Conservation (phyloP, 2,113 vertebrate species). For the Thinocorus orbignyianus region DNA sequence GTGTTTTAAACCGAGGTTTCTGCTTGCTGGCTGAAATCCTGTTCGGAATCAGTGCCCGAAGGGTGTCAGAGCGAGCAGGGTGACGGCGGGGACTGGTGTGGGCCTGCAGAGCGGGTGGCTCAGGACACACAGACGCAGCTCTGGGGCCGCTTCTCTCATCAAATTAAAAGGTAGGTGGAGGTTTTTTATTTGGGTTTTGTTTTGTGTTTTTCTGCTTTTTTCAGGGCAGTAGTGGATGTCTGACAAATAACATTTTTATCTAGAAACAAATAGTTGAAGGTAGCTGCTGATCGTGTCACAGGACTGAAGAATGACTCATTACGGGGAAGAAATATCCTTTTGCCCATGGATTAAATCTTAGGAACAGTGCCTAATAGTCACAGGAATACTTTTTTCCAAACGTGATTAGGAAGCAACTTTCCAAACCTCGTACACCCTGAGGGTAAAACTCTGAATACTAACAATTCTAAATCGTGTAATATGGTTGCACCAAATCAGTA, state of each 20-base stretch:
- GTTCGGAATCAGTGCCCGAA: background rate
- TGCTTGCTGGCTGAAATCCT: background rate
- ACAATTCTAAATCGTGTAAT: background rate
- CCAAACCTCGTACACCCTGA: background rate
- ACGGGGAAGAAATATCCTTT: background rate
- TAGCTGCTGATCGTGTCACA: background rate
- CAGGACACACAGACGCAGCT: background rate
- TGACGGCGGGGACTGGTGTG: background rate
- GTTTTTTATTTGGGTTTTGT: background rate
- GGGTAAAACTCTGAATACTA: background rate
- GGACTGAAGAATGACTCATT: background rate
- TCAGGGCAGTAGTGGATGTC: background rate
- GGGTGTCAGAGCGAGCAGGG: background rate
- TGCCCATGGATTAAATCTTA: background rate
- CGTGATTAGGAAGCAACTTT: background rate
- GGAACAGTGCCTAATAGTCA: background rate
- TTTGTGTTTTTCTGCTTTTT: background rate
- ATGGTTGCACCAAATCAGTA: background rate
- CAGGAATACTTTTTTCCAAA: background rate
- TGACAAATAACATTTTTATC: background rate
- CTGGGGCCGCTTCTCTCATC: background rate
- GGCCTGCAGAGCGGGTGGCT: background rate
- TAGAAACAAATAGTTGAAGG: background rate
- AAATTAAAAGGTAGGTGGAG: background rate
- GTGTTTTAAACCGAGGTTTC: background rate